Evolutionary conservation across 2,113 vertebrate species (phyloP).

Genomic region (Daphoenositta chrysoptera): DNA sequence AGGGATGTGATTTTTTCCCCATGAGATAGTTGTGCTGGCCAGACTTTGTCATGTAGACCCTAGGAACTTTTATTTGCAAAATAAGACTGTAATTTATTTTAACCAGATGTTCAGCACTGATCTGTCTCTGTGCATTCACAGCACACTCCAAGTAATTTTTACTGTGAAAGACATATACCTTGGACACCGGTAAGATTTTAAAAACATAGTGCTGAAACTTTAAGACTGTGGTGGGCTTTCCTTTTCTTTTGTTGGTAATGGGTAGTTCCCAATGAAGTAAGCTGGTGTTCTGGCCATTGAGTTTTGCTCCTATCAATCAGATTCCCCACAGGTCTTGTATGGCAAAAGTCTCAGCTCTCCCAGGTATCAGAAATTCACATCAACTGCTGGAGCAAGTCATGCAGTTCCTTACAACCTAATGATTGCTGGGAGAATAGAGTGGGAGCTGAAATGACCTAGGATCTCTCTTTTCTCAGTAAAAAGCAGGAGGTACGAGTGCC

Average conservation of each 20-base stretch:
- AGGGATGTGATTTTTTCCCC: slow-evolving; percentile 60
- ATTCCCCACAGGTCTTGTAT: not conserved
- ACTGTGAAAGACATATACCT: slow-evolving; percentile 9
- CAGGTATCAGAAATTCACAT: not conserved
- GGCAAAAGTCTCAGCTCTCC: not conserved
- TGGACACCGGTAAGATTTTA: not conserved
- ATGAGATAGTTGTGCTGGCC: slow-evolving; percentile 59
- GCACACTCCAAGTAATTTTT: slow-evolving; percentile 11
- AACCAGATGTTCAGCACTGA: slow-evolving; percentile 54
- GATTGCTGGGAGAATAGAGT: not conserved
- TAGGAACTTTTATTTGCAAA: slow-evolving; percentile 60
- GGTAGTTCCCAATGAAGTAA: not conserved
- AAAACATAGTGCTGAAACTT: not conserved
- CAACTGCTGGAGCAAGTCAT: not conserved
- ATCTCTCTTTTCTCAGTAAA: not conserved
- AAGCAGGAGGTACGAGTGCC: not conserved
- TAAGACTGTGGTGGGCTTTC: not conserved
- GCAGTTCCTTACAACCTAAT: not conserved
- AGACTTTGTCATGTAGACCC: slow-evolving; percentile 60
- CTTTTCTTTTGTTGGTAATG: not conserved
- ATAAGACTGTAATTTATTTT: slow-evolving; percentile 60
- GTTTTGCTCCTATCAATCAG: not conserved
- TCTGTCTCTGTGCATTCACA: slow-evolving; percentile 13
- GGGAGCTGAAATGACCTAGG: not conserved
- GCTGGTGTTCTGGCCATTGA: not conserved